Evolutionary conservation across 2,888 invertebrate genomes (phyloP).

Genomic region (Calameuta filiformis): DNA sequence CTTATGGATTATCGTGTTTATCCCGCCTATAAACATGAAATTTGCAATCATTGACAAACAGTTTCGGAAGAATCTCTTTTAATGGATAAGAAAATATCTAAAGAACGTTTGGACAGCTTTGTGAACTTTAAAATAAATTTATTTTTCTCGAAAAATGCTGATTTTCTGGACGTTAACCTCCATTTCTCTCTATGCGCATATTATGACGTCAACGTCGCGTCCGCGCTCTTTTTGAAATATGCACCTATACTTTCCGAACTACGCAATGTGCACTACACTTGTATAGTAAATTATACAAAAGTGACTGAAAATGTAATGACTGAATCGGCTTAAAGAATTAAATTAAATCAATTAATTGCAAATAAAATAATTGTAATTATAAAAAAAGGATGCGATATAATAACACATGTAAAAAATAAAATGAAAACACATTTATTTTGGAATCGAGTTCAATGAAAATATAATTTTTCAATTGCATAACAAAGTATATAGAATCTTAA

Average conservation of each 20-base stretch:
- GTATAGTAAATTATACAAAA: too few relatives aligned
- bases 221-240: background rate
- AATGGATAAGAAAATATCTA: conserved; percentile 14
- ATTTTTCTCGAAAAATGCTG: conserved; percentile 10
- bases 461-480: background rate
- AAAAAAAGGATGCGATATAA: too few relatives aligned
- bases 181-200: conserved; percentile 9
- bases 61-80: conserved; percentile 13
- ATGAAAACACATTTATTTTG: too few relatives aligned
- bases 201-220: conserved; percentile 13
- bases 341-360: too few relatives aligned
- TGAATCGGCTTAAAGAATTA: too few relatives aligned
- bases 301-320: too few relatives aligned
- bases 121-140: conserved; percentile 4
- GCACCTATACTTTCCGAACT: too few relatives aligned
- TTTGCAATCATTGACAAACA: conserved; percentile 16
- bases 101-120: conserved; percentile 14
- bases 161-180: conserved; percentile 9
- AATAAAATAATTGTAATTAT: too few relatives aligned
- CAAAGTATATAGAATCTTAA: too few relatives aligned
- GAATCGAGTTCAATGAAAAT: too few relatives aligned
- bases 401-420: too few relatives aligned
- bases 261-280: too few relatives aligned
- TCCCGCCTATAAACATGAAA: conserved; percentile 14
- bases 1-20: conserved; percentile 9